Conservation (phyloP, 2,113 vertebrate species). For the Prolemur simus region DNA sequence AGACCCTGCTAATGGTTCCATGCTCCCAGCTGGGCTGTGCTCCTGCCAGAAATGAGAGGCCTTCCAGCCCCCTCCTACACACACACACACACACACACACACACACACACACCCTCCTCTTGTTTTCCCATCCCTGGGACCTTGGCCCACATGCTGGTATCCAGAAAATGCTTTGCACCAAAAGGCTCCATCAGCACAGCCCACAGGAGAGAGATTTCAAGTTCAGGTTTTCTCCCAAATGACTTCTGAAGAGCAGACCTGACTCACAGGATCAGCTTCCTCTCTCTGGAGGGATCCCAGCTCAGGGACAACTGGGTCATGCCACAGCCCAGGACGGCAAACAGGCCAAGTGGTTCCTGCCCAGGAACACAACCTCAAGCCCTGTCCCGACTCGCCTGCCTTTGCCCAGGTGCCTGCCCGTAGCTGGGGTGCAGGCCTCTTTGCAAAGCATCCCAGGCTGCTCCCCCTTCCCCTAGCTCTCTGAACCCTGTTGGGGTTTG, state of each 20-base stretch:
- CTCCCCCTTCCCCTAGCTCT: background rate
- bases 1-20: background rate
- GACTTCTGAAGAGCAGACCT: background rate
- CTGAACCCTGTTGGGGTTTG: background rate
- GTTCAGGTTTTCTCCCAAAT: background rate
- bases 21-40: background rate
- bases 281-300: background rate
- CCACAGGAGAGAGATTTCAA: background rate
- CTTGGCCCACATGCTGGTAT: background rate
- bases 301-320: background rate
- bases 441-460: background rate
- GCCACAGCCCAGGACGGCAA: background rate
- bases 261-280: background rate
- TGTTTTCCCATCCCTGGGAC: background rate
- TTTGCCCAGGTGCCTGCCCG: background rate
- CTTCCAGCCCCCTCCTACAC: background rate
- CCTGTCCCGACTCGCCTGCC: fast-evolving
- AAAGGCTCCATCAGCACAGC: background rate
- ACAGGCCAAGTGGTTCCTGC: background rate
- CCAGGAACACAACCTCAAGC: background rate
- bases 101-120: background rate
- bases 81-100: background rate
- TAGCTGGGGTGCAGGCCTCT: background rate
- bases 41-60: background rate
- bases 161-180: background rate